phyloP scores from a whole-genome alignment of 2,888 invertebrate species.

The Acleris emargana region DNA sequence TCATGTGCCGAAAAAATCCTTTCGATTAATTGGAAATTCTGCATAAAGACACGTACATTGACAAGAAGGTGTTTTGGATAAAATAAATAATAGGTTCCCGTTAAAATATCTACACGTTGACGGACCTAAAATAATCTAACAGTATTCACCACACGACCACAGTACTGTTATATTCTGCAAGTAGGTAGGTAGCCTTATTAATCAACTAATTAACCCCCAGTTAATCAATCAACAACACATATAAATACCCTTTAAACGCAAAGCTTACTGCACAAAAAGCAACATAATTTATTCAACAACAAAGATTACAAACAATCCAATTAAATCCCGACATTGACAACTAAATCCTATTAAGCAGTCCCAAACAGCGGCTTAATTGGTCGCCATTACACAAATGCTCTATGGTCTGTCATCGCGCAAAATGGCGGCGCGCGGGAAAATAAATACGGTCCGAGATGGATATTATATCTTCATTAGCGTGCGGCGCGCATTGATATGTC shows the following conservation, averaged over 20 bases:
- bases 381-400: slow-evolving; percentile 73
- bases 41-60: too few relatives aligned
- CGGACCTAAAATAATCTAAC: too few relatives aligned
- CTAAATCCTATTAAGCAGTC: slow-evolving; percentile 77
- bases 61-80: too few relatives aligned
- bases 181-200: too few relatives aligned
- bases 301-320: slow-evolving; percentile 76
- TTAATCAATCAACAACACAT: background rate
- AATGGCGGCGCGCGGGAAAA: slow-evolving; percentile 73
- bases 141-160: too few relatives aligned
- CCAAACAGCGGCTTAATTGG: slow-evolving; percentile 74
- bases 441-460: slow-evolving; percentile 76
- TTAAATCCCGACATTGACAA: slow-evolving; percentile 78
- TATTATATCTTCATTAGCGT: slow-evolving; percentile 84
- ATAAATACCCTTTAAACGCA: slow-evolving; percentile 8
- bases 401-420: slow-evolving; percentile 75
- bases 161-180: too few relatives aligned
- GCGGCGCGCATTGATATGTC: slow-evolving; percentile 79
- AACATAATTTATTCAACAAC: slow-evolving; percentile 52
- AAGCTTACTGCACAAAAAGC: slow-evolving; percentile 41
- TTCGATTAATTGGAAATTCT: too few relatives aligned
- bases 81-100: too few relatives aligned
- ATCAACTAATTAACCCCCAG: background rate
- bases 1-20: too few relatives aligned
- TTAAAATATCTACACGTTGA: too few relatives aligned